Evolutionary conservation across 2,797 vertebrate genomes (phyloP).

Genomic region (Chelon auratus): DNA sequence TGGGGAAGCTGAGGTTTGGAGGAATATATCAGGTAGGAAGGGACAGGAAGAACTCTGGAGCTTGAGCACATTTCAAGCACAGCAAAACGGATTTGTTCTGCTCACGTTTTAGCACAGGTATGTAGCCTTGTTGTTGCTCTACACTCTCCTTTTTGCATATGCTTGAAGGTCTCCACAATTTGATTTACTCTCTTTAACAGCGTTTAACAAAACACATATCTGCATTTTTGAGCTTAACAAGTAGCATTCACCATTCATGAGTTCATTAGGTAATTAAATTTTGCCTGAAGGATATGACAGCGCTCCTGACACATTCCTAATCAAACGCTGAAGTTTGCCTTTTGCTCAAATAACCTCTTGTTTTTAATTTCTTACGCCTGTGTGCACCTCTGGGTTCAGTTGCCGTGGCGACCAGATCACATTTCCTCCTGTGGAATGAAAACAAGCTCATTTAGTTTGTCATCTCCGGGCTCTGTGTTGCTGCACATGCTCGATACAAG

Average conservation of each 20-base stretch:
- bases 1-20: slow-evolving; percentile 48
- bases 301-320: slow-evolving; percentile 8
- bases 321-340: slow-evolving; percentile 29
- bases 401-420: slow-evolving; percentile 62
- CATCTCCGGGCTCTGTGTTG: slow-evolving; percentile 35
- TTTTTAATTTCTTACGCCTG: slow-evolving; percentile 43
- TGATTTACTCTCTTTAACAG: slow-evolving; percentile 38
- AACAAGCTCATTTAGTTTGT: slow-evolving; percentile 63
- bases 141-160: slow-evolving; percentile 12
- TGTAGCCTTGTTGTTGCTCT: slow-evolving; percentile 11
- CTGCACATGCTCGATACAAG: slow-evolving; percentile 49
- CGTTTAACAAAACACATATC: slow-evolving; percentile 5
- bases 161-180: slow-evolving; percentile 27
- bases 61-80: slow-evolving; percentile 19
- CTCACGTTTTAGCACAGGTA: slow-evolving; percentile 1
- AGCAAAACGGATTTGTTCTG: slow-evolving; percentile 19
- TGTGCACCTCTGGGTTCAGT: slow-evolving; percentile 46
- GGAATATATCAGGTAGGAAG: slow-evolving; percentile 57
- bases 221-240: neutral
- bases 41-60: slow-evolving; percentile 1
- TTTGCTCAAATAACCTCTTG: slow-evolving; percentile 11
- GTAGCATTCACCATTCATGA: neutral
- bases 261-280: slow-evolving; percentile 11
- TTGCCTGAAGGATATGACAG: slow-evolving; percentile 3
- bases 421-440: slow-evolving; percentile 58